Evolutionary conservation across 2,113 vertebrate species (phyloP).

Genomic region (Ictalurus punctatus): DNA sequence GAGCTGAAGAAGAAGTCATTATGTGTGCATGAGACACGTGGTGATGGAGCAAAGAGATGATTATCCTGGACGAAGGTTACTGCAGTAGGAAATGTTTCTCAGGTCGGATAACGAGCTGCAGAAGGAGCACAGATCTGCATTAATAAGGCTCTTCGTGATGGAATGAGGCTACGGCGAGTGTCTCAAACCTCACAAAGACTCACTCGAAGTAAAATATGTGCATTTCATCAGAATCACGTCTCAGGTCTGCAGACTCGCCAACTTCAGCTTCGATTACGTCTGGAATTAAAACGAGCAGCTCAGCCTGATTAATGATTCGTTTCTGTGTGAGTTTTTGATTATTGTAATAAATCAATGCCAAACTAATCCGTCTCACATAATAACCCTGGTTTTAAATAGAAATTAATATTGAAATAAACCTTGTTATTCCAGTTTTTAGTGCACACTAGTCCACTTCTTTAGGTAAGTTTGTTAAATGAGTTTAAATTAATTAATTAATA

Average conservation of each 20-base stretch:
- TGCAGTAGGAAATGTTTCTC: constrained; percentile 1
- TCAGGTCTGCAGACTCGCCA: not conserved
- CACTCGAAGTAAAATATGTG: not conserved
- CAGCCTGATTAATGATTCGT: not conserved
- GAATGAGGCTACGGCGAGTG: not conserved
- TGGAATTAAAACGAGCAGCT: not conserved
- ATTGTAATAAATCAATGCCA: not conserved
- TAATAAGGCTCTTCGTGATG: constrained; percentile 18
- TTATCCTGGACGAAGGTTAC: not conserved
- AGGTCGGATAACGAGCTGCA: not conserved
- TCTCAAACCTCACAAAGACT: constrained; percentile 3
- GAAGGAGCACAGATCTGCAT: constrained; percentile 11
- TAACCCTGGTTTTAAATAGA: not conserved
- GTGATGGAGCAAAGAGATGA: constrained; percentile 24
- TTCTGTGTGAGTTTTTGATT: not conserved
- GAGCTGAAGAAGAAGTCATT: not conserved
- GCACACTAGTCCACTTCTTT: not conserved
- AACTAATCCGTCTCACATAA: not conserved
- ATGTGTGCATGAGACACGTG: not conserved
- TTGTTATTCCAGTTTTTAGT: not conserved
- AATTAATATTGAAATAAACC: not conserved
- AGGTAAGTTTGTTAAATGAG: too few species aligned
- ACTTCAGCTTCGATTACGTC: not conserved
- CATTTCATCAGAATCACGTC: not conserved
- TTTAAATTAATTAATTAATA: not conserved